Base-by-base conservation (phyloP, 2,888 invertebrate genomes). In the Mayetiola destructor region DNA sequence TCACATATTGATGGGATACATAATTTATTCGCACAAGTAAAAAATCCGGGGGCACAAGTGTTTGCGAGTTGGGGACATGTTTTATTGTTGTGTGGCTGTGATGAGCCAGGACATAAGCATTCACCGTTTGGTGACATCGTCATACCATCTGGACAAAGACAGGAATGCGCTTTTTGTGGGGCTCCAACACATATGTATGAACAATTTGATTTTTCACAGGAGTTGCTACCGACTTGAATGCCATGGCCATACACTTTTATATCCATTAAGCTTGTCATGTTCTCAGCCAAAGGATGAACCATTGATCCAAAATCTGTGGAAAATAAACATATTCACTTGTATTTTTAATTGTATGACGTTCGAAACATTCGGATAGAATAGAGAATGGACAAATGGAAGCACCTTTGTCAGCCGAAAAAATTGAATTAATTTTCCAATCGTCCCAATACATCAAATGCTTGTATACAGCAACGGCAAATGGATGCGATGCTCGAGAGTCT, bases 391-490 rank as follows among this genome's bases (percentile, higher is more conserved):
- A 10, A 32, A 32, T 32, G 37, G 6, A 5, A n/a, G 9, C 29
- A 52, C 52, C 52, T 67, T 90, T 91, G 64, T 89, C 86, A 0
- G 87, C 85, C 5, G 81, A 77, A 65, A 86, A 87, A 57, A 91
- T 84, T 27, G 83, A 80, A 59, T 84, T 82, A 55, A 80, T 80
- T 63, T 84, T 84, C 89, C 88, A 90, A 68, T 92, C 92, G 65
- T 91, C 87, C 91, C 91, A 92, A 66, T 85, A 91, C 77, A 93
- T 80, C 63, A 79, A 78, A 64, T 87, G 84, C 70, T 92, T 92
- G 65, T 87, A 82, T 0, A 92, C 83, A 0, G 85, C 88, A 0
- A 92, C 84, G 0, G 89, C 85, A 66, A 90, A 92, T 5, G 91
- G 91, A 76, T 91, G 90, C 0, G 83, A 78, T 0, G 87, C 82